Conservation (phyloP, 1,140 invertebrate species). For the Drosophila nikananu region DNA sequence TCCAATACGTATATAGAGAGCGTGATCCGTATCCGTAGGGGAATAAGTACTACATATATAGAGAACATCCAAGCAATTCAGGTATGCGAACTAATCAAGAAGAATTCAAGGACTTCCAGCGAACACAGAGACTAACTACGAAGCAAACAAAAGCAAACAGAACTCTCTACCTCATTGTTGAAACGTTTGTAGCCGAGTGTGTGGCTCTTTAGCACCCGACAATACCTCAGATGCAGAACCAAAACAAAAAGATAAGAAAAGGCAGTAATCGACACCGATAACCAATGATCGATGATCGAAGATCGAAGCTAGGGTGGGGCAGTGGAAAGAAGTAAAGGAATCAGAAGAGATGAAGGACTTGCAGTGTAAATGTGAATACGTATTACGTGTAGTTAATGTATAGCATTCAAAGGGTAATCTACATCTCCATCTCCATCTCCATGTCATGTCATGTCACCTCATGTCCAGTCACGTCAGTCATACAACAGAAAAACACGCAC, state of each 20-base stretch:
- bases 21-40: slow-evolving; percentile 31
- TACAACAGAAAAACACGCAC: slow-evolving; percentile 35
- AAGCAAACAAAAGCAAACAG: slow-evolving; percentile 58
- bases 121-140: slow-evolving; percentile 55
- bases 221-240: slow-evolving; percentile 72
- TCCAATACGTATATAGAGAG: slow-evolving; percentile 31
- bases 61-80: slow-evolving; percentile 80
- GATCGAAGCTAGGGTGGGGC: slow-evolving; percentile 15
- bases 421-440: slow-evolving; percentile 32
- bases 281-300: background rate
- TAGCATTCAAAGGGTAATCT: slow-evolving; percentile 38
- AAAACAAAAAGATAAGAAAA: slow-evolving; percentile 16
- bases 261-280: background rate
- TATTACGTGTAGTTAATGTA: slow-evolving; percentile 38
- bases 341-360: slow-evolving; percentile 42
- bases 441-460: slow-evolving; percentile 46
- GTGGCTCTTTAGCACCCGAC: slow-evolving; percentile 67
- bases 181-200: slow-evolving; percentile 61
- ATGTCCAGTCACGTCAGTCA: slow-evolving; percentile 57
- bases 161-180: slow-evolving; percentile 81
- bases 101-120: slow-evolving; percentile 81
- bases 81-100: slow-evolving; percentile 76
- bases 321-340: slow-evolving; percentile 7
- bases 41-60: slow-evolving; percentile 49
- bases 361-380: slow-evolving; percentile 56